Percentiles rank a stretch among this genome's conserved stretches.
Evolutionary conservation across 2,113 vertebrate genomes (phyloP).

Genomic region (Hemiprocne comata): DNA sequence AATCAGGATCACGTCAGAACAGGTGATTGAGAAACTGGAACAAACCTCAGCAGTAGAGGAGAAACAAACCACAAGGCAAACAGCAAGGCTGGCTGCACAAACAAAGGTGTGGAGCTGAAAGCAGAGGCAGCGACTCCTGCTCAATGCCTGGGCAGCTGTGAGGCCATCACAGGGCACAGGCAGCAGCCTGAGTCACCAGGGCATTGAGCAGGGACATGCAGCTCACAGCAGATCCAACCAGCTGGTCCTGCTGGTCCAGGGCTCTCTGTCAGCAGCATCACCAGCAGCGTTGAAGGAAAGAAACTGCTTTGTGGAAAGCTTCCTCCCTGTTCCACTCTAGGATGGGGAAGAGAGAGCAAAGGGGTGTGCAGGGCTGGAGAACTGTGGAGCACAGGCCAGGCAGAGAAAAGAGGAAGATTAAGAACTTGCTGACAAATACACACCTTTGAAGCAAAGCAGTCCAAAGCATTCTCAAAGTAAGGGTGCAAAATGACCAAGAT

Average conservation of each 20-base stretch:
- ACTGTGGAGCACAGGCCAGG: background rate
- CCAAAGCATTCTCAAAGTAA: background rate
- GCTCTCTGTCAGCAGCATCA: background rate
- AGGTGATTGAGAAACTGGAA: conserved; percentile 66
- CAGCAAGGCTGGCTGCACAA: conserved; percentile 43
- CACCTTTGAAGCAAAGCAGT: background rate
- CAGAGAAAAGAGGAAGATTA: background rate
- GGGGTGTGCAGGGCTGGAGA: background rate
- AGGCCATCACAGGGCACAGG: background rate
- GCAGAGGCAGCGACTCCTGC: background rate
- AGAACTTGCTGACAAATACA: background rate
- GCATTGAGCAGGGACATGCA: background rate
- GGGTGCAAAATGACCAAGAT: background rate
- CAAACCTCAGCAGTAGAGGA: conserved; percentile 51
- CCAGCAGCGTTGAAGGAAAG: background rate
- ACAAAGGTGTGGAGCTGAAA: conserved; percentile 27
- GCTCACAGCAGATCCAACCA: background rate
- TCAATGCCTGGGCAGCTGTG: background rate
- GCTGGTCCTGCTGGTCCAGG: background rate
- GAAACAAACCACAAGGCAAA: conserved; percentile 58
- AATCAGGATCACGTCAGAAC: conserved; percentile 64
- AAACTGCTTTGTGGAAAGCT: background rate
- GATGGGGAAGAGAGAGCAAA: background rate
- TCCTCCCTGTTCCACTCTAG: background rate
- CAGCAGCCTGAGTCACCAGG: background rate